Base-by-base conservation (phyloP, 2,888 invertebrate species). In the Drosophila kanekoi region DNA sequence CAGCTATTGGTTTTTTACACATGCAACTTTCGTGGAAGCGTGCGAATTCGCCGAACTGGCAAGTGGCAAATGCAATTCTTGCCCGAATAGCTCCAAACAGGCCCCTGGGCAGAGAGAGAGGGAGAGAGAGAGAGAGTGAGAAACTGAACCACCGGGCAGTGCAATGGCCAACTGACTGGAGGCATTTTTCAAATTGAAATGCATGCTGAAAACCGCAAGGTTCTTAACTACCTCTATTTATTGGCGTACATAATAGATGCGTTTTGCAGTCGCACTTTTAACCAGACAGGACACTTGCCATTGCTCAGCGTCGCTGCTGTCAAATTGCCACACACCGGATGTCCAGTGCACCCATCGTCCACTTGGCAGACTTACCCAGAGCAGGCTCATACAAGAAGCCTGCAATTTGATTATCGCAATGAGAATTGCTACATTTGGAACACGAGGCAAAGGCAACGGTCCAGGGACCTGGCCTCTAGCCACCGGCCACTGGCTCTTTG, bases 371-470 rank as follows among this genome's bases (percentile, higher is more conserved):
- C 48, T 52, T 44, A 65, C 23, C 49, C 33, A 60, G 52, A 53
- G 64, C 48, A 63, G 65, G 66, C 56, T 52, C 48, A 62, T 62
- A 62, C 68, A 71, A 70, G 84, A 81, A 90, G 81, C 90, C 84
- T 89, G 75, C 87, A 91, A 91, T 91, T 90, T 89, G 89, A 90
- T 90, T 90, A 90, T 88, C 78, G 72, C 81, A 84, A 89, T 89
- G 89, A 88, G 89, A 84, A 90, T 79, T 85, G 87, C 80, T 71
- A 76, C 89, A 90, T 81, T 87, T 81, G 81, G 78, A n/a, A 18
- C 38, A 56, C 49, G 54, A 38, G 38, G 9, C 37, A 48, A 45
- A 33, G 51, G 44, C 71, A 37, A 47, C 23, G 58, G 52, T 56
- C 49, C 49, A 52, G 61, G 38, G 38, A 35, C 18, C 32, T n/a